These are phyloP conservation scores for Spialia ferax DNA, from an alignment of 2,888 invertebrate genomes.

Conservation along the genomic window DNA sequence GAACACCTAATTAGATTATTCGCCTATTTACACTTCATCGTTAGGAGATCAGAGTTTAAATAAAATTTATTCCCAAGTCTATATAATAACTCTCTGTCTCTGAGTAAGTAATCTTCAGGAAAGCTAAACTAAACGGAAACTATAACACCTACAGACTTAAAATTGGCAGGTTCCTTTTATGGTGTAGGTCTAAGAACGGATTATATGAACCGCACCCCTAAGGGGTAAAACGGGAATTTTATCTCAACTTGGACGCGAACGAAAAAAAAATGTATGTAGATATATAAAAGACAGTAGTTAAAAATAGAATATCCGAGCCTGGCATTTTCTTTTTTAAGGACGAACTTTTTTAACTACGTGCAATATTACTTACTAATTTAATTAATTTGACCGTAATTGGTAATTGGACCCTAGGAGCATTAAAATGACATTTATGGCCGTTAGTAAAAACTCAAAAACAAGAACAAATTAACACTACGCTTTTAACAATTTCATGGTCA, in stretches of 20 bases:
- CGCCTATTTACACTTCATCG: slow-evolving; percentile 23
- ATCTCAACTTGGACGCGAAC: too few species aligned
- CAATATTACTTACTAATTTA: slow-evolving; percentile 18
- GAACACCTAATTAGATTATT: slow-evolving; percentile 29
- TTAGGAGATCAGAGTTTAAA: neutral
- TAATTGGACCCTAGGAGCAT: slow-evolving; percentile 21
- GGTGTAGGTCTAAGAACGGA: too few species aligned
- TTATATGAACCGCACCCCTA: too few species aligned
- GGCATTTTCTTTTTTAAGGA: neutral
- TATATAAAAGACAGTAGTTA: neutral
- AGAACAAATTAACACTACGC: slow-evolving; percentile 29
- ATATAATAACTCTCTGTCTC: too few species aligned
- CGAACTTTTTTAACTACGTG: neutral
- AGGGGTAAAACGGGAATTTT: too few species aligned
- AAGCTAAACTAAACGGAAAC: too few species aligned
- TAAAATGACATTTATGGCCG: slow-evolving; percentile 38
- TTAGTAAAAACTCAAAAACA: slow-evolving; percentile 31
- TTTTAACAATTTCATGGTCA: slow-evolving; percentile 46
- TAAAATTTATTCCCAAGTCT: neutral
- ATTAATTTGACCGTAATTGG: slow-evolving; percentile 29
- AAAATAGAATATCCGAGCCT: neutral
- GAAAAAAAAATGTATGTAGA: too few species aligned
- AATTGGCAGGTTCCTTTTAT: too few species aligned
- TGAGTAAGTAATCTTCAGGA: too few species aligned
- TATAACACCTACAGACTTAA: too few species aligned